Conservation (phyloP, 1,140 invertebrate species). For the Sipha flava region DNA sequence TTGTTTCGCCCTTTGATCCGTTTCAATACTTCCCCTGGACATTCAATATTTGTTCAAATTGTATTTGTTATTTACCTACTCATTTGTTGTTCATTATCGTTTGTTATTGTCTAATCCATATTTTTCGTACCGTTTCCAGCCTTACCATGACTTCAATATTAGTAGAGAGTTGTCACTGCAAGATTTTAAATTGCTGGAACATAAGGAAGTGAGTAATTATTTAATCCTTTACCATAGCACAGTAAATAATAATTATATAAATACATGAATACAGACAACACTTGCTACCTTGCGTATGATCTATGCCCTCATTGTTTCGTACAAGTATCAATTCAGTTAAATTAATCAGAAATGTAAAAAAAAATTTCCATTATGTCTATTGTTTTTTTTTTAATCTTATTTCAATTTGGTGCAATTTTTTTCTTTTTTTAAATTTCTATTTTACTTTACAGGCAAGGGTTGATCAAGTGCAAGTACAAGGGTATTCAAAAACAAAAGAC, state of each 20-base stretch:
- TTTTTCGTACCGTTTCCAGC: not conserved
- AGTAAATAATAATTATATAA: not conserved
- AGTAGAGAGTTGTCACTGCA: not conserved
- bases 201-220: not conserved
- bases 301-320: too few species aligned
- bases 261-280: too few species aligned
- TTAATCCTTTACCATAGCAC: not conserved
- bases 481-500: conserved; percentile 8
- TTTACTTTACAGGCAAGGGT: conserved; percentile 14
- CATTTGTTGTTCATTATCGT: too few species aligned
- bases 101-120: too few species aligned
- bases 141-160: not conserved
- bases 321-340: too few species aligned
- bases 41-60: not conserved
- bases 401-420: too few species aligned
- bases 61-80: not conserved
- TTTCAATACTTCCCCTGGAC: too few species aligned
- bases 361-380: not conserved
- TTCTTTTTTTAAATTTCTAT: not conserved
- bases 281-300: too few species aligned
- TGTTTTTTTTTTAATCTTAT: not conserved
- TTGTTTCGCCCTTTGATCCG: not conserved
- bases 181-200: not conserved
- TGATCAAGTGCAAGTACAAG: conserved; percentile 14
- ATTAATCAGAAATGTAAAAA: not conserved